Evolutionary conservation across 2,888 invertebrate genomes (phyloP).

Genomic region (Leucophenga maculata): DNA sequence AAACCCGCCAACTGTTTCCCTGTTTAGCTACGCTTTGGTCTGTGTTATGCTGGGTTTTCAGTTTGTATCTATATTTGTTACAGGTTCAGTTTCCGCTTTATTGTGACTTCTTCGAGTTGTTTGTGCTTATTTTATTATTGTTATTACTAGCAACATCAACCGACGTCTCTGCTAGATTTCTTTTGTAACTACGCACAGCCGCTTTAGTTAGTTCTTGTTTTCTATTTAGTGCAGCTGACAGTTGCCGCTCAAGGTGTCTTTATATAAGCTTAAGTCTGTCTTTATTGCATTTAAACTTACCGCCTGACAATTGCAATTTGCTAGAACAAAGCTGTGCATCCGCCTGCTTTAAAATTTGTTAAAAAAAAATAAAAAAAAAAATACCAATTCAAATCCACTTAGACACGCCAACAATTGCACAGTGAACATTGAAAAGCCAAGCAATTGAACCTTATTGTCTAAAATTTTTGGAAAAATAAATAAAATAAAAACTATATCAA

Average conservation of each 20-base stretch:
- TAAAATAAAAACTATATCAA: neutral
- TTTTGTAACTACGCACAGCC: too few species aligned
- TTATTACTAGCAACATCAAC: neutral
- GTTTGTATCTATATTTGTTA: constrained; percentile 20
- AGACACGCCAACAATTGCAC: constrained; percentile 32
- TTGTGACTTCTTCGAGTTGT: neutral
- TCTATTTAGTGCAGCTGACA: too few species aligned
- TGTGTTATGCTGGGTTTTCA: constrained; percentile 27
- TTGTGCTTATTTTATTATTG: constrained; percentile 9
- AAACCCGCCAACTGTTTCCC: constrained; percentile 33
- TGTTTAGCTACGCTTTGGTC: constrained; percentile 37
- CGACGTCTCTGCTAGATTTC: too few species aligned
- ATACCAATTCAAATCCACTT: neutral
- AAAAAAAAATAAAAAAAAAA: neutral
- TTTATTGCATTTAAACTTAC: too few species aligned
- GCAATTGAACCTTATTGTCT: neutral
- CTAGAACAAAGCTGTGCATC: too few species aligned
- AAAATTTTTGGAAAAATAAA: neutral
- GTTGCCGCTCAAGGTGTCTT: too few species aligned
- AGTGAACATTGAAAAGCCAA: constrained; percentile 3
- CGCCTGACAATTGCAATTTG: too few species aligned
- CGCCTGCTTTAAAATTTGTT: too few species aligned
- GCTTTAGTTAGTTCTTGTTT: too few species aligned
- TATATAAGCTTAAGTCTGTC: too few species aligned
- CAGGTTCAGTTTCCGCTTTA: neutral